Evolutionary conservation across 2,888 invertebrate species (phyloP).

Genomic region (Lagria hirta): DNA sequence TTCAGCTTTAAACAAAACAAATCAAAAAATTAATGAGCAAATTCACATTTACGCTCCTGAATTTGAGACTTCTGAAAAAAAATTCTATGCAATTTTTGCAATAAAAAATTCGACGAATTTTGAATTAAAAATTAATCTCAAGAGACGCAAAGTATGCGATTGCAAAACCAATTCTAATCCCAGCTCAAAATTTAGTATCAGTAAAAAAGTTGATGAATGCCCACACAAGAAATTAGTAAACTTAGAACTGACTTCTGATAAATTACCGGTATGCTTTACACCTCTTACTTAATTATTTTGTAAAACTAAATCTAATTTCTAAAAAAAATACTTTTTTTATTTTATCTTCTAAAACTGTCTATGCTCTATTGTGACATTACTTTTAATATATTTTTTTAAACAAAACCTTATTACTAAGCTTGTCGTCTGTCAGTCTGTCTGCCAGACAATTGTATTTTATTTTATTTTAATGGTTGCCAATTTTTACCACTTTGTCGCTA

Average conservation of each 20-base stretch:
- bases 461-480: too few species aligned
- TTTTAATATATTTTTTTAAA: too few species aligned
- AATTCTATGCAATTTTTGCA: slow-evolving; percentile 41
- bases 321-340: too few species aligned
- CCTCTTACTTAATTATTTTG: too few species aligned
- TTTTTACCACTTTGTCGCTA: too few species aligned
- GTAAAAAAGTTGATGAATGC: slow-evolving; percentile 45
- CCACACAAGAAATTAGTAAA: slow-evolving; percentile 46
- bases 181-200: slow-evolving; percentile 38
- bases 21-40: slow-evolving; percentile 34
- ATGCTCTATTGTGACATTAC: too few species aligned
- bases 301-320: too few species aligned
- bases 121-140: slow-evolving; percentile 39
- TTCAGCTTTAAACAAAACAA: slow-evolving; percentile 35
- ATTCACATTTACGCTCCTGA: slow-evolving; percentile 45
- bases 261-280: slow-evolving; percentile 41
- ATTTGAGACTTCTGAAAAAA: slow-evolving; percentile 37
- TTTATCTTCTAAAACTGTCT: too few species aligned
- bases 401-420: too few species aligned
- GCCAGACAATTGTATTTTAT: too few species aligned
- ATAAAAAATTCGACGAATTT: slow-evolving; percentile 45
- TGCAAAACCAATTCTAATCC: slow-evolving; percentile 42
- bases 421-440: too few species aligned
- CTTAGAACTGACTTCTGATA: slow-evolving; percentile 41
- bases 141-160: slow-evolving; percentile 47